Base-by-base conservation (phyloP, 2,113 vertebrate genomes). In the Fulmarus glacialis region DNA sequence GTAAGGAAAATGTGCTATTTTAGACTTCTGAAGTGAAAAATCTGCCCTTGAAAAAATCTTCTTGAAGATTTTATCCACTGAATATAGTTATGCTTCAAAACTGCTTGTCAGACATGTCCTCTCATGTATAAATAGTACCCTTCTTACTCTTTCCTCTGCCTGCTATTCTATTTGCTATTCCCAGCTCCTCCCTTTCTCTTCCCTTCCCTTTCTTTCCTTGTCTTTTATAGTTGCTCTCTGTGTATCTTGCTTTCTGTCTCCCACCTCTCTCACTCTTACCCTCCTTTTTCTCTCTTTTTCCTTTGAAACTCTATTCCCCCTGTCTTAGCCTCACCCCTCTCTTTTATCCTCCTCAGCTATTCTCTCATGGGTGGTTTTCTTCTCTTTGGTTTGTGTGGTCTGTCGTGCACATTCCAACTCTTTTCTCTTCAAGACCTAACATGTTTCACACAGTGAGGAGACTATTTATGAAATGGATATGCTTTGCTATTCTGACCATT, bases 401-500 rank as follows among this genome's bases (percentile, higher is more conserved):
- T 97, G 96, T 92, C 91, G 80, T 92, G 89, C 87, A 89, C 95
- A 97, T 97, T 98, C 95, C 97, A 97, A 29, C 52, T 95, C 88
- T 95, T 96, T 96, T 96, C 94, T 92, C 73, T 93, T 97, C 97
- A 97, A 96, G 97, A 97, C 86, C 91, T 87, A 94, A 97, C 97
- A 97, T 6, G 97, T 97, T 95, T 93, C 86, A 82, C 78, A 45
- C 83, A 95, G 91, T 58, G 85, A 93, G 72, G 82, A 94, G 89
- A 68, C 64, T 77, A 68, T 91, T 95, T 96, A 87, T 87, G 83
- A 96, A 89, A 82, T 68, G 73, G 85, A 91, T 95, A 79, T 53
- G 63, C 82, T 93, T 97, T 94, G 63, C 82, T 90, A 86, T 90
- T 93, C 73, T 62, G 52, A 62, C 59, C 34, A 81, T 94, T 96